Evolutionary conservation across 2,113 vertebrate species (phyloP), one percentile per base, ranked within the genome.

Genomic region (Porphyrio hochstetteri): DNA sequence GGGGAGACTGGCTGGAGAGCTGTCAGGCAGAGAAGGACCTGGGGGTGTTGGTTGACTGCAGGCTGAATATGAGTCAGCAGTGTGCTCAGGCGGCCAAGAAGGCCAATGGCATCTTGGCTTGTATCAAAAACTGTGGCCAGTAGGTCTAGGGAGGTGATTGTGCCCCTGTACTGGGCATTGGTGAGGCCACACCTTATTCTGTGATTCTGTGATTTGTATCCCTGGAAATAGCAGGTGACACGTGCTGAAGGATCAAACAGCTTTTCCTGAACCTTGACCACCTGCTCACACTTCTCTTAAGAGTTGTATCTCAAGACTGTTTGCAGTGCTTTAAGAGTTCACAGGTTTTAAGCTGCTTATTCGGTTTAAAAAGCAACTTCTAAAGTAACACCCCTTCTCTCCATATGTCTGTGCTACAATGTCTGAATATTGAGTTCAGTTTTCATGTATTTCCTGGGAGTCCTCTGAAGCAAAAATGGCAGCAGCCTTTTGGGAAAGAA

Each of bases 381-480:
- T 57, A 4, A 94, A 93, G 69, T 75, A 92, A 48, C 82, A 85
- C 67, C 87, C 94, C 89, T 75, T 92, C 83, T 95, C 57, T 82
- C 89, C 80, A 79, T 96, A 91, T 91, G 93, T 82, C 60, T 82
- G 7, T 79, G 57, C 70, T 89, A 64, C 2, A 6, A 48, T 36
- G 61, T 60, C 64, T 78, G 86, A 89, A 64, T 67, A 72, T 5
- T 24, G 23, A 52, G 69, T 42, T 89, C 38, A 46, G 44, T 35
- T 83, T 82, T 72, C 64, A 16, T 82, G 42, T 27, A 27, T 63
- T 95, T 95, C 86, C 89, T 82, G 83, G 83, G 94, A 93, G 89
- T 95, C 89, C 92, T 96, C 86, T 84, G 35, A 42, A 42, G 65
- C 72, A 95, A 92, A 93, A 91, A 71, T 64, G 83, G 86, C 84